These are phyloP conservation scores for Chrysochloris asiatica DNA, from an alignment of 2,113 vertebrate genomes.

Conservation along the genomic window DNA sequence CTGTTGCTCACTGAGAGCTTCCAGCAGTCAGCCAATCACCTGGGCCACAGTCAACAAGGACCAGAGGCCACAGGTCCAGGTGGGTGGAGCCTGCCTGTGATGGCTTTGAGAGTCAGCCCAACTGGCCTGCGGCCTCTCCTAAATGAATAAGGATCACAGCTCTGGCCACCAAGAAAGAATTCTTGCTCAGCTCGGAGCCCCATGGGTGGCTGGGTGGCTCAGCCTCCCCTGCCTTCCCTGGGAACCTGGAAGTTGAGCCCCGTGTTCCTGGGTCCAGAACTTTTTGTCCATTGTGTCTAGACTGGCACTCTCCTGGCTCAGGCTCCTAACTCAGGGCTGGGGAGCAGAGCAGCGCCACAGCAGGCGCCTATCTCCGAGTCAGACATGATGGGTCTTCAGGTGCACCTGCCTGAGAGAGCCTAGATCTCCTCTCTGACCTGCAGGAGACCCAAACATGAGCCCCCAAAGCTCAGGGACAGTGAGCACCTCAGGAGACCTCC, in stretches of 20 bases:
- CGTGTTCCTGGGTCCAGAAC: rapidly evolving
- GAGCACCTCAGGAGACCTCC: not conserved
- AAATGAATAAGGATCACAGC: not conserved
- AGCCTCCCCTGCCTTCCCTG: not conserved
- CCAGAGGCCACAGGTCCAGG: not conserved
- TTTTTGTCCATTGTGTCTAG: rapidly evolving
- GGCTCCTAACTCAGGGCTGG: not conserved
- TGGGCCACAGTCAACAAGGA: not conserved
- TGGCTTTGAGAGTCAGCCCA: not conserved
- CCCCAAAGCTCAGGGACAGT: not conserved
- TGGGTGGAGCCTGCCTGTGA: not conserved
- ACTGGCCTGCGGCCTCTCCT: not conserved
- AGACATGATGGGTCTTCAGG: not conserved
- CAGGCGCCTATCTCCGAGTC: not conserved
- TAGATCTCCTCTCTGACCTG: not conserved
- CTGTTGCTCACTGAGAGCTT: not conserved
- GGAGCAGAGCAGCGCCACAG: rapidly evolving
- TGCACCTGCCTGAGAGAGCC: not conserved
- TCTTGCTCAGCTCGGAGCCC: too few species aligned
- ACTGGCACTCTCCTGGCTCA: not conserved
- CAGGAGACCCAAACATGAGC: not conserved
- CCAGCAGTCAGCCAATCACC: not conserved
- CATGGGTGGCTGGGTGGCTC: too few species aligned
- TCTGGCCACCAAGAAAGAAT: too few species aligned
- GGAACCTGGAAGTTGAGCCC: not conserved